Evolutionary conservation across 2,888 invertebrate genomes (phyloP).

Genomic region (Hymenopus coronatus): DNA sequence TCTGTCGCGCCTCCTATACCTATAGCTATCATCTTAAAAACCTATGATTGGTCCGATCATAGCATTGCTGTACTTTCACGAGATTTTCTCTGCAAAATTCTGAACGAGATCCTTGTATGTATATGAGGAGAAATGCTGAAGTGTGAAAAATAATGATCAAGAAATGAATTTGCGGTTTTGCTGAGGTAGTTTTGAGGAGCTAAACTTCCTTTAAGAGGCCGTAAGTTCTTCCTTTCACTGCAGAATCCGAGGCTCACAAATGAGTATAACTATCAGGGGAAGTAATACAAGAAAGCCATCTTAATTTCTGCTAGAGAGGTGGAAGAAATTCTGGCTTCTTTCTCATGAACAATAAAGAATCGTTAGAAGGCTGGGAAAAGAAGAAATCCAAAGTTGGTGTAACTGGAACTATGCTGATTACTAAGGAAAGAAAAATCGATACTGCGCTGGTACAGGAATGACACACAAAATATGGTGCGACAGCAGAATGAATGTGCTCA

Average conservation of each 20-base stretch:
- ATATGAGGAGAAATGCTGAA: neutral
- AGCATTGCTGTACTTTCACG: no score
- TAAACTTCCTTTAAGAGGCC: neutral
- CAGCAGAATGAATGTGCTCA: neutral
- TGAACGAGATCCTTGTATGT: no score
- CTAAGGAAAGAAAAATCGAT: neutral
- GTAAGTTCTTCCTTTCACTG: neutral
- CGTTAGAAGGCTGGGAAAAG: neutral
- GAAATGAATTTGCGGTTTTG: neutral
- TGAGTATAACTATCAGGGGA: neutral
- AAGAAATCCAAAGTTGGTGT: neutral
- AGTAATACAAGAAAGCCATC: neutral
- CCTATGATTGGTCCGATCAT: no score
- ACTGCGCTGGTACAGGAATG: neutral
- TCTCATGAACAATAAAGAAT: neutral
- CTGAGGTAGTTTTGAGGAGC: neutral
- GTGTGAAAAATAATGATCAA: neutral
- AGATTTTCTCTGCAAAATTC: no score
- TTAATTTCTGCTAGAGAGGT: neutral
- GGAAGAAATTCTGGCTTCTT: neutral
- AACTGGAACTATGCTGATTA: neutral
- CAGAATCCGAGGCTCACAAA: neutral
- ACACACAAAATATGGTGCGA: neutral
- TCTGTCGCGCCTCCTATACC: no score
- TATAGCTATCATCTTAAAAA: no score